Evolutionary conservation across 2,888 invertebrate species (phyloP).

Genomic region (Rhodophaea formosa): DNA sequence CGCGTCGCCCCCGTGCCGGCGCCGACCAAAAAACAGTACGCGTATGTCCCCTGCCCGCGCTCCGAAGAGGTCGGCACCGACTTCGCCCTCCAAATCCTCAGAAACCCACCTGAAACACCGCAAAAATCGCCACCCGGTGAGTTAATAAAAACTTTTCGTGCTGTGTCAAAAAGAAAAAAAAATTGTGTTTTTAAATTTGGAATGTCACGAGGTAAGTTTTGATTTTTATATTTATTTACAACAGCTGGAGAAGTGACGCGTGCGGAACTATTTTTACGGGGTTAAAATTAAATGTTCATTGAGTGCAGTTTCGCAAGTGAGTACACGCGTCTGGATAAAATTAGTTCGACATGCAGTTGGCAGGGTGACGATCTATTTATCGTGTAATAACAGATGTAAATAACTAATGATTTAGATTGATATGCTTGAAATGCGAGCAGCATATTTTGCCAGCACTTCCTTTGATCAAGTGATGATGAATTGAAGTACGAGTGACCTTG

Average conservation of each 20-base stretch:
- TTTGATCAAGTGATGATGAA: neutral
- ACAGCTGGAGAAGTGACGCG: constrained; percentile 24
- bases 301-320: constrained; percentile 19
- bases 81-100: constrained; percentile 61
- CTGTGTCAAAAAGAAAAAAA: constrained; percentile 21
- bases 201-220: constrained; percentile 1
- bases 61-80: constrained; percentile 78
- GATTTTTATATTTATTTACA: constrained; percentile 15
- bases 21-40: constrained; percentile 73
- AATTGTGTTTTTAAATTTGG: neutral
- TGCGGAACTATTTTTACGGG: constrained; percentile 7
- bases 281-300: constrained; percentile 16
- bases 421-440: neutral
- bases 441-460: neutral
- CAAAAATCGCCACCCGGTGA: constrained; percentile 60
- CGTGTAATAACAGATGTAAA: constrained; percentile 23
- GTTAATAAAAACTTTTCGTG: constrained; percentile 33
- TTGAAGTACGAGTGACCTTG: neutral
- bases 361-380: constrained; percentile 28
- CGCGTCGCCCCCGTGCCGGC: constrained; percentile 77
- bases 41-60: constrained; percentile 74
- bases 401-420: constrained; percentile 22
- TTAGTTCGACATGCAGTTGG: constrained; percentile 31
- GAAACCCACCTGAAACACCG: constrained; percentile 48
- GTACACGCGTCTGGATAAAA: constrained; percentile 27